Evolutionary conservation across 1,140 invertebrate genomes (phyloP).

Genomic region (Zaprionus africanus): DNA sequence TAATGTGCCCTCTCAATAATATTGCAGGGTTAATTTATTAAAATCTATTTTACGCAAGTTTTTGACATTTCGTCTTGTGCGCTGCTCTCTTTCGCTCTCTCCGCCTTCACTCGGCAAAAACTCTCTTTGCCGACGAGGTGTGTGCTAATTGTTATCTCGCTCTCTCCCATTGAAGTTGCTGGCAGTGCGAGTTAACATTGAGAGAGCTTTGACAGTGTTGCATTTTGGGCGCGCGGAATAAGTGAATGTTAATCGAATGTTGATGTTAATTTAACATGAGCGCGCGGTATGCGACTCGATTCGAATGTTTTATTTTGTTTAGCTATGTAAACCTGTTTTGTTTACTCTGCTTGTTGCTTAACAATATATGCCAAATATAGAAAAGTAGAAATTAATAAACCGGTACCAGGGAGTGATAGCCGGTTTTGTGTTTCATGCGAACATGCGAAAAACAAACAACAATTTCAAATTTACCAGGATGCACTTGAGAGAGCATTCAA

Average conservation of each 20-base stretch:
- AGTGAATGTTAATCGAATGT: too few species aligned
- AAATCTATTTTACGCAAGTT: slow-evolving; percentile 51
- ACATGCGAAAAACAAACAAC: background rate
- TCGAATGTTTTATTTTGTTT: slow-evolving; percentile 13
- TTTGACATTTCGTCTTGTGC: slow-evolving; percentile 31
- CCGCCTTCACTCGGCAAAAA: background rate
- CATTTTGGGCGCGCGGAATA: slow-evolving; percentile 37
- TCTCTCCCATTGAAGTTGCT: background rate
- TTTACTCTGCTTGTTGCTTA: slow-evolving; percentile 21
- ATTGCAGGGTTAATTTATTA: slow-evolving; percentile 17
- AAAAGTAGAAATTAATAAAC: slow-evolving; percentile 22
- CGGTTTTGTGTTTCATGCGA: slow-evolving; percentile 22
- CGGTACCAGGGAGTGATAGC: slow-evolving; percentile 27
- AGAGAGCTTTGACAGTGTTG: slow-evolving; percentile 48
- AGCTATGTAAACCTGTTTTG: slow-evolving; percentile 38
- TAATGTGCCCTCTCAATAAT: background rate
- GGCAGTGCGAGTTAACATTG: background rate
- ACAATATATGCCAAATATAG: slow-evolving; percentile 32
- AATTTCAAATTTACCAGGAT: slow-evolving; percentile 16
- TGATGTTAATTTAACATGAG: slow-evolving; percentile 36
- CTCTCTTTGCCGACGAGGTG: background rate
- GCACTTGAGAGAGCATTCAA: background rate
- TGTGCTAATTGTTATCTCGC: slow-evolving; percentile 18
- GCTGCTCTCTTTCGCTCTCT: background rate
- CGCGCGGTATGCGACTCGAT: background rate